Evolutionary conservation across 1,140 invertebrate genomes (phyloP).

Genomic region (Spodoptera frugiperda): DNA sequence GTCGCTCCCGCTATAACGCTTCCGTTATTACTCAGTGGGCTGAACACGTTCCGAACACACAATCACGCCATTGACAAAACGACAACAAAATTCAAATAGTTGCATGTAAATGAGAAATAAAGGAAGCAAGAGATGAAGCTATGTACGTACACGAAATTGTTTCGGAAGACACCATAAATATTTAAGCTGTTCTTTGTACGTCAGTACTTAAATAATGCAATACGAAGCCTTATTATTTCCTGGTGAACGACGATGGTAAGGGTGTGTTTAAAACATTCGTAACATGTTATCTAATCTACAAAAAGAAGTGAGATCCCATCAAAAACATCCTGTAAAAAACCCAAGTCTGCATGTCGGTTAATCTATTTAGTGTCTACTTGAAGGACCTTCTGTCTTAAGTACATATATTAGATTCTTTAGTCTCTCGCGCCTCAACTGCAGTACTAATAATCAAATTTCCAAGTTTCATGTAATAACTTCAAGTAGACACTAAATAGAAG

Average conservation of each 20-base stretch:
- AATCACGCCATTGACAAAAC: constrained; percentile 39
- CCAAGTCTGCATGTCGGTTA: too few species aligned
- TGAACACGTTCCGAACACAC: constrained; percentile 46
- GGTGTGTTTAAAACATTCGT: constrained; percentile 32
- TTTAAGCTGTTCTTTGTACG: constrained; percentile 24
- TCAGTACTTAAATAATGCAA: constrained; percentile 34
- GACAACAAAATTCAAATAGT: constrained; percentile 18
- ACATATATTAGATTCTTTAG: too few species aligned
- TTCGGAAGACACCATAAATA: constrained; percentile 18
- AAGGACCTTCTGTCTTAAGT: too few species aligned
- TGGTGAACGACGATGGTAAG: constrained; percentile 10
- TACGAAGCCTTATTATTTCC: constrained; percentile 23
- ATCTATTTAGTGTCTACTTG: too few species aligned
- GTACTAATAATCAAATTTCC: too few species aligned
- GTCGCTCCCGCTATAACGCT: constrained; percentile 62
- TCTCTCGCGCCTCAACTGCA: too few species aligned
- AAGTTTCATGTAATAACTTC: too few species aligned
- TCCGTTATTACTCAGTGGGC: constrained; percentile 42
- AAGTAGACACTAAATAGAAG: too few species aligned
- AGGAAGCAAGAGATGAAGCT: constrained; percentile 7
- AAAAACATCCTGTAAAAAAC: too few species aligned
- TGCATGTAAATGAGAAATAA: constrained; percentile 24
- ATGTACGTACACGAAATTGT: background rate
- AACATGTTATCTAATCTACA: too few species aligned
- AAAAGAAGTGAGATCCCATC: too few species aligned